Percentiles rank a stretch among this genome's conserved stretches.
Evolutionary conservation across 2,797 vertebrate genomes (phyloP).

Genomic region (Chelmon rostratus): DNA sequence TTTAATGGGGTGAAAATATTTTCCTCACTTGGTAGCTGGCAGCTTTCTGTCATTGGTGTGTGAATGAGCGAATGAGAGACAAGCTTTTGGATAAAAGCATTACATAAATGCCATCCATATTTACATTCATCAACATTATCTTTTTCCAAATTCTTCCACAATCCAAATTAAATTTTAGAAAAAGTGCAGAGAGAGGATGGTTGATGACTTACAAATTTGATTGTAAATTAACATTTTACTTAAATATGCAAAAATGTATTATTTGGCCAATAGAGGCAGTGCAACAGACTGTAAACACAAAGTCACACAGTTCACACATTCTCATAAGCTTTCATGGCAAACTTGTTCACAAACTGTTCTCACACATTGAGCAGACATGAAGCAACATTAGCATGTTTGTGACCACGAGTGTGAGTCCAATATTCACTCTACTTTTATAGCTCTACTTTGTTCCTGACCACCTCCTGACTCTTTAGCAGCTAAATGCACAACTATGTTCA

Average conservation of each 20-base stretch:
- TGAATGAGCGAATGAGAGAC: background rate
- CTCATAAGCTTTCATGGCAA: background rate
- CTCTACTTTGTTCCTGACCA: background rate
- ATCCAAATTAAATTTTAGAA: background rate
- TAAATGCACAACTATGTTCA: background rate
- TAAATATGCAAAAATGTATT: background rate
- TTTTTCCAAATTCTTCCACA: background rate
- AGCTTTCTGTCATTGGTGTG: background rate
- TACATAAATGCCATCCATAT: background rate
- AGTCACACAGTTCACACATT: background rate
- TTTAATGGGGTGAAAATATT: conserved; percentile 9
- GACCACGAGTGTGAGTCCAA: background rate
- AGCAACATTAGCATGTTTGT: too few species aligned
- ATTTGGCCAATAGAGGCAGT: background rate
- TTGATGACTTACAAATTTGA: background rate
- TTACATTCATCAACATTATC: background rate
- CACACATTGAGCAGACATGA: too few species aligned
- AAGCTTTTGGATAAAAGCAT: background rate
- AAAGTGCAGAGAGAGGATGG: background rate
- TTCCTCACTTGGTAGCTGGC: conserved; percentile 1
- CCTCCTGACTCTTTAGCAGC: background rate
- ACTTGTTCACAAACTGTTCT: background rate
- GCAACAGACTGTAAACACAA: background rate
- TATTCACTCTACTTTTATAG: background rate
- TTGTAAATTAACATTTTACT: background rate